phyloP scores from a whole-genome alignment of 2,888 invertebrate genomes.

The Pollenia angustigena region DNA sequence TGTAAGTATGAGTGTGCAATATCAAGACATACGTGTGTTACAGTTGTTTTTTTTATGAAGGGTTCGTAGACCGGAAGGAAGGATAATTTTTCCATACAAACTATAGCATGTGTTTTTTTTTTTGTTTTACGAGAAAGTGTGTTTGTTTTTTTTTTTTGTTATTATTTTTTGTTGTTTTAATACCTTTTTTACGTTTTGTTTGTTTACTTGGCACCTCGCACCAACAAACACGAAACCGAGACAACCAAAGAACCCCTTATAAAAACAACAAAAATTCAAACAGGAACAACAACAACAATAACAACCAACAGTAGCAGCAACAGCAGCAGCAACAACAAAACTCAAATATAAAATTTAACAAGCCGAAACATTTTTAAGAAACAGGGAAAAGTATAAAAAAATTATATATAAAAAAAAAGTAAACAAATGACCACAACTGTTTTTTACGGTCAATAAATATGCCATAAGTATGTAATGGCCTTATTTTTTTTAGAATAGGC shows the following conservation, averaged over 20 bases:
- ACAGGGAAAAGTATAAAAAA: background rate
- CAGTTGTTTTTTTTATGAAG: slow-evolving; percentile 16
- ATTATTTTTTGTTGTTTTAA: slow-evolving; percentile 35
- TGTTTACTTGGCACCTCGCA: slow-evolving; percentile 68
- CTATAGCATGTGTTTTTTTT: slow-evolving; percentile 45
- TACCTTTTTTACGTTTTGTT: slow-evolving; percentile 51
- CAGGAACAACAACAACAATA: background rate
- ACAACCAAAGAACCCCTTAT: slow-evolving; percentile 45
- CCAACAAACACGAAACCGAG: slow-evolving; percentile 64
- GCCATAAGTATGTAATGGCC: slow-evolving; percentile 29
- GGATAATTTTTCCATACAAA: slow-evolving; percentile 54
- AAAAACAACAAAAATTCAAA: slow-evolving; percentile 41
- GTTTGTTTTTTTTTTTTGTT: background rate
- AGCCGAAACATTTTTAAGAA: slow-evolving; percentile 46
- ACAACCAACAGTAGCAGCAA: background rate
- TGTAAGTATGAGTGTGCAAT: too few relatives aligned
- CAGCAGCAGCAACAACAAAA: slow-evolving; percentile 8
- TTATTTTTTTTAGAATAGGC: slow-evolving; percentile 28
- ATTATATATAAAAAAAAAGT: slow-evolving; percentile 20
- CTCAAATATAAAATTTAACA: slow-evolving; percentile 41
- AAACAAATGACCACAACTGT: slow-evolving; percentile 59
- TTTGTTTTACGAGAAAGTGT: background rate
- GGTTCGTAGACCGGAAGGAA: slow-evolving; percentile 63
- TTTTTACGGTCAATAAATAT: slow-evolving; percentile 60
- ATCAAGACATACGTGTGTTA: background rate